Percentiles rank a stretch among this genome's conserved stretches.
phyloP scores from a whole-genome alignment of 2,888 invertebrate species.

The Mesorhabditis belari region DNA sequence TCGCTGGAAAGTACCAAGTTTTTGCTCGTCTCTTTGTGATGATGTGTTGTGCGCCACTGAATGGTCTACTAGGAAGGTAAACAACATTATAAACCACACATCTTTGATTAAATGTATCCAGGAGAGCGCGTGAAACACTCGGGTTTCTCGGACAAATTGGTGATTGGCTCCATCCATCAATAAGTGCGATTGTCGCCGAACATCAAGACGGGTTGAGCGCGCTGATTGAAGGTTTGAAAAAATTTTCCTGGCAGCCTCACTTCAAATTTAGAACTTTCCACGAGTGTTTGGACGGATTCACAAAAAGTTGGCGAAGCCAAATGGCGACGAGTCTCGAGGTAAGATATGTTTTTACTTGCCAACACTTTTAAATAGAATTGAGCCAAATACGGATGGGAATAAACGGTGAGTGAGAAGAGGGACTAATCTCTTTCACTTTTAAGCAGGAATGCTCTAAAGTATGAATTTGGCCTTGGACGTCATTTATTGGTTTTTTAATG shows the following conservation, averaged over 20 bases:
- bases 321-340: neutral
- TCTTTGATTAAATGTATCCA: neutral
- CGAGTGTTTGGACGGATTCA: neutral
- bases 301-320: neutral
- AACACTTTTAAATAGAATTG: no score
- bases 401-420: no score
- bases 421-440: no score
- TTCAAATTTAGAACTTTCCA: neutral
- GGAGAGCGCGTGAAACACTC: conserved; percentile 15
- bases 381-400: no score
- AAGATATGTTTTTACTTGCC: no score
- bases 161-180: conserved; percentile 26
- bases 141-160: conserved; percentile 17
- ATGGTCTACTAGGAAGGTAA: conserved; percentile 27
- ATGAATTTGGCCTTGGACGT: no score
- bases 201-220: conserved; percentile 28
- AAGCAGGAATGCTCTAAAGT: no score
- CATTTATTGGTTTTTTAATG: neutral
- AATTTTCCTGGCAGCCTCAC: neutral
- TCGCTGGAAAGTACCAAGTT: conserved; percentile 45
- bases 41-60: conserved; percentile 44
- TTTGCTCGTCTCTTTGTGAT: conserved; percentile 42
- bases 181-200: conserved; percentile 20
- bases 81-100: neutral
- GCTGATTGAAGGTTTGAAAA: conserved; percentile 29